These are phyloP conservation scores for Lucilia sericata DNA, from an alignment of 1,140 invertebrate genomes.

Conservation along the genomic window DNA sequence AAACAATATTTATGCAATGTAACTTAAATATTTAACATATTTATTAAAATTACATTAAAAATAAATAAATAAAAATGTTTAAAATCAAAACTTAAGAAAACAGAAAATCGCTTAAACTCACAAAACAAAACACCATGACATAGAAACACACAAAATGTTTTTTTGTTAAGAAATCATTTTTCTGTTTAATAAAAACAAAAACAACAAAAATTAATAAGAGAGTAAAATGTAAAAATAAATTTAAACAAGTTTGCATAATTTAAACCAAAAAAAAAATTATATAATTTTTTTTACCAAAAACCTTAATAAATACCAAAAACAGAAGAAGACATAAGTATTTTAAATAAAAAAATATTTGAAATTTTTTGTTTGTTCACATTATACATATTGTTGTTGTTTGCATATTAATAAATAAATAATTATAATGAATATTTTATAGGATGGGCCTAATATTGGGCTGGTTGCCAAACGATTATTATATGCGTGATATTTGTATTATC, in stretches of 20 bases:
- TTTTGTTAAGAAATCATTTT: conserved; percentile 24
- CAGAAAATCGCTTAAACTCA: not conserved
- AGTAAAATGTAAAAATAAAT: not conserved
- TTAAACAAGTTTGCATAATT: conserved; percentile 8
- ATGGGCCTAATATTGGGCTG: conserved; percentile 61
- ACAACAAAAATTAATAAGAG: not conserved
- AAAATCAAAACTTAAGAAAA: too few relatives aligned
- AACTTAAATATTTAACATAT: too few relatives aligned
- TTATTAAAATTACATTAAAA: too few relatives aligned
- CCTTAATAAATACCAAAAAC: not conserved
- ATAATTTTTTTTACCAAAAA: not conserved
- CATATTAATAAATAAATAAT: not conserved
- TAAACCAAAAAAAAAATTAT: not conserved
- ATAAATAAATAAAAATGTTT: too few relatives aligned
- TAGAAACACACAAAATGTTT: not conserved
- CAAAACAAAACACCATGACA: not conserved
- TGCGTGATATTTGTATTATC: conserved; percentile 59
- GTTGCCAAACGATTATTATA: conserved; percentile 63
- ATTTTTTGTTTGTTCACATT: not conserved
- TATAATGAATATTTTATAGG: conserved; percentile 46
- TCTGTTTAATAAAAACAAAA: not conserved
- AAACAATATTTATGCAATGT: too few relatives aligned
- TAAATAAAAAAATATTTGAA: not conserved
- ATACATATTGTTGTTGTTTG: not conserved
- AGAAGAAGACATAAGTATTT: not conserved